Evolutionary conservation across 2,888 invertebrate genomes (phyloP).

Genomic region (Dryadula phaetusa): DNA sequence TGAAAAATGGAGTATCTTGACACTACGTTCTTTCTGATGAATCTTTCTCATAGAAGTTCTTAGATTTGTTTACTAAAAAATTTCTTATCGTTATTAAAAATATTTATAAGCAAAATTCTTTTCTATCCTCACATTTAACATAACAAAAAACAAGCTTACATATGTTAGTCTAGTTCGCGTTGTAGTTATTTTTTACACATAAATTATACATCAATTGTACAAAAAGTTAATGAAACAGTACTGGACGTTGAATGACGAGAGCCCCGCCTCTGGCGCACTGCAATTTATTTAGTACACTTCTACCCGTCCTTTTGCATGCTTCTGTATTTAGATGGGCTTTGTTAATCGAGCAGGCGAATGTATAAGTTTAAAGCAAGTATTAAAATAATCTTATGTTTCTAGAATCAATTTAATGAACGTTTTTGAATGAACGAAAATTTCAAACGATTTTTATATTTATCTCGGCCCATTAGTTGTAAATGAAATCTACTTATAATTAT

Average conservation of each 20-base stretch:
- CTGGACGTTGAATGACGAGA: constrained; percentile 72
- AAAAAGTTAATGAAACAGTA: constrained; percentile 78
- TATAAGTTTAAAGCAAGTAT: constrained; percentile 18
- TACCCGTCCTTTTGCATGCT: constrained; percentile 69
- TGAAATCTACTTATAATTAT: no score
- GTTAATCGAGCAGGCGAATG: constrained; percentile 42
- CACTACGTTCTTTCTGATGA: no score
- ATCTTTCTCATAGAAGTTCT: no score
- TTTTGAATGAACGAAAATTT: no score
- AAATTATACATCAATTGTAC: constrained; percentile 45
- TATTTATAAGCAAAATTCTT: no score
- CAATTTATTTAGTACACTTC: constrained; percentile 68
- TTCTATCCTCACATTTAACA: background rate
- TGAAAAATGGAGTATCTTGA: no score
- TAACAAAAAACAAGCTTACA: background rate
- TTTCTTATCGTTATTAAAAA: no score
- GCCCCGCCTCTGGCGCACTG: constrained; percentile 70
- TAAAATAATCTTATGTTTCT: background rate
- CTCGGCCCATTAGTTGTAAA: no score
- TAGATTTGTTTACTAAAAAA: no score
- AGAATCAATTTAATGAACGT: no score
- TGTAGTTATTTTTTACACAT: constrained; percentile 38
- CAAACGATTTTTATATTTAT: no score
- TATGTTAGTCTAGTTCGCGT: background rate
- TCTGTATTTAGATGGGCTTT: constrained; percentile 55